Conservation (phyloP, 2,113 vertebrate genomes). For the Stigmatopora nigra region DNA sequence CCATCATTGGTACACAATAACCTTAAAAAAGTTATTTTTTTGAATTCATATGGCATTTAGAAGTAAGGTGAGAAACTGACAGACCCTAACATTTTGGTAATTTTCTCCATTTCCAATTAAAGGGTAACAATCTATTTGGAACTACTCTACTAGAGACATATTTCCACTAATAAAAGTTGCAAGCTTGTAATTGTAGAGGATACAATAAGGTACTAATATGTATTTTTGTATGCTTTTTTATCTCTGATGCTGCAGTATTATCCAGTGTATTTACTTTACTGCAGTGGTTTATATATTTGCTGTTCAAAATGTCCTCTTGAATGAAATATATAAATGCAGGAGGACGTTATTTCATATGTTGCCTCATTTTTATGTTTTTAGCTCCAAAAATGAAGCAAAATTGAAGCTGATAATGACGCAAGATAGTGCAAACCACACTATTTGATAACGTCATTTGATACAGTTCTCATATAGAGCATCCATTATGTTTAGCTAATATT, state of each 20-base stretch:
- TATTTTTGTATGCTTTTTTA: too few species aligned
- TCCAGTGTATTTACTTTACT: neutral
- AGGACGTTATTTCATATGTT: neutral
- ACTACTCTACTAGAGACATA: neutral
- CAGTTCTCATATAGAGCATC: neutral
- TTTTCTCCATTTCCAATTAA: neutral
- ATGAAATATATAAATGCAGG: neutral
- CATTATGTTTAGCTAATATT: neutral
- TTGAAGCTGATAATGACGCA: neutral
- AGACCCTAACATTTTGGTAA: neutral
- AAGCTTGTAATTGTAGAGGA: too few species aligned
- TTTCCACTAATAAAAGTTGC: neutral
- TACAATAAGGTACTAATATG: too few species aligned
- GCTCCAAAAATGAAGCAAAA: neutral
- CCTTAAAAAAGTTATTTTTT: constrained; percentile 27
- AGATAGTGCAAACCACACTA: neutral
- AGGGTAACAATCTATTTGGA: neutral
- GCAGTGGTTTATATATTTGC: neutral
- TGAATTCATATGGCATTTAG: constrained; percentile 13
- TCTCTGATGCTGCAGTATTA: neutral
- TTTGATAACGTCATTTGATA: neutral
- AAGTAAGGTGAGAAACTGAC: constrained; percentile 54
- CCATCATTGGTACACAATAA: constrained; percentile 50
- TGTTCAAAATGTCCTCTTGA: neutral
- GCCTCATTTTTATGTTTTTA: neutral